These are phyloP conservation scores for Stenodema calcarata DNA, from an alignment of 2,888 invertebrate species.

Conservation along the genomic window DNA sequence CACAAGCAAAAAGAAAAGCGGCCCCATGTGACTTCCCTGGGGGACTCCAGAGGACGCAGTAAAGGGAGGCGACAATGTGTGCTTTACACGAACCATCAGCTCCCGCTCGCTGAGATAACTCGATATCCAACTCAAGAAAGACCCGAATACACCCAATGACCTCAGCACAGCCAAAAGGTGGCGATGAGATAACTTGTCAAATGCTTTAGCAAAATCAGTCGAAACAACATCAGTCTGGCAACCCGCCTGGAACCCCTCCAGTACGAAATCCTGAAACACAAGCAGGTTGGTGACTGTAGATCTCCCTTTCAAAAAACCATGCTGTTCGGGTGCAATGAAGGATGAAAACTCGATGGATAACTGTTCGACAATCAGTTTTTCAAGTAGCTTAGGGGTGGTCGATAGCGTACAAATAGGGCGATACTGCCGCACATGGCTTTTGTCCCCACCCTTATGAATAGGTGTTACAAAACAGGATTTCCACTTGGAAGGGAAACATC, in stretches of 20 bases:
- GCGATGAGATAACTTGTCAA: not conserved
- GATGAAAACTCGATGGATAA: not conserved
- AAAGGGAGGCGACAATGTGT: not conserved
- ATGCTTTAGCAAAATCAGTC: not conserved
- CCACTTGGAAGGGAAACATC: constrained; percentile 2
- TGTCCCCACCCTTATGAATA: not conserved
- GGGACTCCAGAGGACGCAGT: not conserved
- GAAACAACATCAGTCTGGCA: not conserved
- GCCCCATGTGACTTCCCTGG: not conserved
- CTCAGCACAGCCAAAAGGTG: not conserved
- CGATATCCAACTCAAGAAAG: not conserved
- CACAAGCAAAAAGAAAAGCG: not conserved
- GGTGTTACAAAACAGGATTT: constrained; percentile 9
- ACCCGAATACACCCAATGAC: not conserved
- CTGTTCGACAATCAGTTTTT: not conserved
- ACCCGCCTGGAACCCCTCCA: not conserved
- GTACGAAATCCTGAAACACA: not conserved
- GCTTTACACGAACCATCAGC: not conserved
- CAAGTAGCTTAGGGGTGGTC: not conserved
- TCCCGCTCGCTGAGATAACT: not conserved
- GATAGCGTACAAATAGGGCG: not conserved
- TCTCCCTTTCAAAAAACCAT: not conserved
- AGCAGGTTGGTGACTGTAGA: not conserved
- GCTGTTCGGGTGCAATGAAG: not conserved
- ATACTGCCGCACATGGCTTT: not conserved